Evolutionary conservation across 2,888 invertebrate genomes (phyloP), one percentile per base, ranked within the genome.

Genomic region (Drosophila parthenogenetica): DNA sequence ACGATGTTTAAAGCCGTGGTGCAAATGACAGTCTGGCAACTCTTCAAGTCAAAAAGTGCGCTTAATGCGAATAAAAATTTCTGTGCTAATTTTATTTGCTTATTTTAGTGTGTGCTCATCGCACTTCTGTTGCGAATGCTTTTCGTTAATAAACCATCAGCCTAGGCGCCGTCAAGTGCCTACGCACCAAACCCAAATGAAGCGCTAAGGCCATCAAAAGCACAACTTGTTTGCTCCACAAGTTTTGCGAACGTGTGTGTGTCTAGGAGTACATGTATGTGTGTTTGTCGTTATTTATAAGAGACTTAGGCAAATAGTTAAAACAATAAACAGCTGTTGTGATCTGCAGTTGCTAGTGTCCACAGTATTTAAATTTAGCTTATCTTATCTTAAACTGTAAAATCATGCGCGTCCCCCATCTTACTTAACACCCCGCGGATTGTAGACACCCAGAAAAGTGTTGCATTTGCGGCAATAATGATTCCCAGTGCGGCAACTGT

Each of bases 401-500:
- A 42, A 43, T 50, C 37, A 2, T 46, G 43, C 19, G 39, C 51
- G 48, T 59, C 43, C 32, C 16, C 29, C 7, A 16, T n/a, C 45
- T 32, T 45, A 49, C 77, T 69, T 73, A 17, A 57, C 51, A 14
- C 79, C 71, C 13, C 74, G 73, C 8, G 91, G 86, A 79, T 82
- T 78, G 72, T 89, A 91, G 60, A 89, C 79, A 17, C 91, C 91
- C 19, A 91, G 69, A 54, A 92, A 91, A 17, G 90, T 88, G 81
- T 91, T 92, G 73, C 91, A 91, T 62, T 90, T 90, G 57, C 89
- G 77, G 68, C 91, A 91, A 50, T 91, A 91, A 64, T 91, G 91
- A 57, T 91, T 92, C 11, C 92, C 91, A 13, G 92, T 91, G 72
- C 91, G 91, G 64, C 91, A 91, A 70, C 92, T 92, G 42, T 89